These are phyloP conservation scores for Neelides sp. DNA, from an alignment of 1,140 invertebrate genomes.

Conservation along the genomic window DNA sequence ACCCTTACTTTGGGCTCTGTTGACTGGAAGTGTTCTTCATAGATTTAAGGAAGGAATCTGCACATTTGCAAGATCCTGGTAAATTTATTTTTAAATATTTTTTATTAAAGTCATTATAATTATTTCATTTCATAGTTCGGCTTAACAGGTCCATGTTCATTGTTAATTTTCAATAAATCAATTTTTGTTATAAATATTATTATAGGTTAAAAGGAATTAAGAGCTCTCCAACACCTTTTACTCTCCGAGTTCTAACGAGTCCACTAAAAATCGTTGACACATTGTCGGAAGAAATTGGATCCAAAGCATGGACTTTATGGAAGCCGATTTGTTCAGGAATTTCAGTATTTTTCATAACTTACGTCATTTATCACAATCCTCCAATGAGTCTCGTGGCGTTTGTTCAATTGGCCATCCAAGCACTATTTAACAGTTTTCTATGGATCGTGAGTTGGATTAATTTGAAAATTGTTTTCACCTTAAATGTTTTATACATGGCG, in stretches of 20 bases:
- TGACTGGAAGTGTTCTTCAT: slow-evolving; percentile 79
- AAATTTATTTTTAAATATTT: not conserved
- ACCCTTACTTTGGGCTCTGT: slow-evolving; percentile 80
- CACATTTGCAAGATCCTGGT: slow-evolving; percentile 51
- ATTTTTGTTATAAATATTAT: not conserved
- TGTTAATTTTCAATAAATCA: not conserved
- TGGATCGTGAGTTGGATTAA: slow-evolving; percentile 22
- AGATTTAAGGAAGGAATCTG: slow-evolving; percentile 63
- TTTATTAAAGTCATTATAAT: not conserved
- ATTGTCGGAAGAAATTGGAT: slow-evolving; percentile 55
- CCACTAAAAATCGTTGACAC: slow-evolving; percentile 58
- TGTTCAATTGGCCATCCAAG: slow-evolving; percentile 5
- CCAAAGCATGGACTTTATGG: slow-evolving; percentile 45
- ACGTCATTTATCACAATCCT: slow-evolving; percentile 27
- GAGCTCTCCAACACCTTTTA: slow-evolving; percentile 44
- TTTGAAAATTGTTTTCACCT: slow-evolving; percentile 13
- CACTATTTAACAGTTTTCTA: not conserved
- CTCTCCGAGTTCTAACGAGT: slow-evolving; percentile 55
- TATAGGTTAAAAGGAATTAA: slow-evolving; percentile 47
- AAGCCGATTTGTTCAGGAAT: slow-evolving; percentile 42
- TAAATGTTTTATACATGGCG: slow-evolving; percentile 18
- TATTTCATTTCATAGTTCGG: too few relatives aligned
- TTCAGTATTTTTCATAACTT: slow-evolving; percentile 22
- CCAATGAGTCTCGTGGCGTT: slow-evolving; percentile 22
- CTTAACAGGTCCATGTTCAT: too few relatives aligned